Evolutionary conservation across 2,113 vertebrate genomes (phyloP).

Genomic region (Oreochromis aureus): DNA sequence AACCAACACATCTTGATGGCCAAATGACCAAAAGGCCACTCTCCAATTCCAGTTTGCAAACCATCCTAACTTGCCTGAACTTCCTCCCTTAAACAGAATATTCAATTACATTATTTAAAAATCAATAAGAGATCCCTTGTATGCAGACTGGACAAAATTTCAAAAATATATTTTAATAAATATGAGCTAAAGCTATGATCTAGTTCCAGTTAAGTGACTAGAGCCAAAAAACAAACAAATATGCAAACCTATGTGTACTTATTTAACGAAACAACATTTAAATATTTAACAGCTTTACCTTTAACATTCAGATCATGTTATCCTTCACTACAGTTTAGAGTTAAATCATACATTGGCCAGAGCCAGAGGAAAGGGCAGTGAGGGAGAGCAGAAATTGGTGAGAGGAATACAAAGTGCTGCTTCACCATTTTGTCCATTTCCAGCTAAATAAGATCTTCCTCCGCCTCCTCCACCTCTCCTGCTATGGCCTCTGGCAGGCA

Average conservation of each 20-base stretch:
- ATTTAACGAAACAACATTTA: neutral
- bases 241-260: neutral
- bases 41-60: neutral
- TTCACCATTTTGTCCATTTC: slow-evolving; percentile 57
- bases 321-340: neutral
- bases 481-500: slow-evolving; percentile 36
- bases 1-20: neutral
- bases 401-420: slow-evolving; percentile 55
- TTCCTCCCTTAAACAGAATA: neutral
- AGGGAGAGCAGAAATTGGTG: slow-evolving; percentile 5
- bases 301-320: neutral
- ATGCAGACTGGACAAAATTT: neutral
- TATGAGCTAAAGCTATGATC: neutral
- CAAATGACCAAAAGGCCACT: neutral
- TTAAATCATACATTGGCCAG: neutral
- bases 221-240: neutral
- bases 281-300: neutral
- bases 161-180: neutral
- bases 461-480: slow-evolving; percentile 26
- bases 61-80: neutral
- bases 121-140: neutral
- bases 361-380: neutral
- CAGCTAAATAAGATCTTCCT: slow-evolving; percentile 59
- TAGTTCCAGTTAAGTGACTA: neutral
- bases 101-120: neutral